Percentiles rank a stretch among this genome's conserved stretches.
Conservation (phyloP, 30 jellyfish, hydroid and myxozoan species). For the Chrysaora quinquecirrha region DNA sequence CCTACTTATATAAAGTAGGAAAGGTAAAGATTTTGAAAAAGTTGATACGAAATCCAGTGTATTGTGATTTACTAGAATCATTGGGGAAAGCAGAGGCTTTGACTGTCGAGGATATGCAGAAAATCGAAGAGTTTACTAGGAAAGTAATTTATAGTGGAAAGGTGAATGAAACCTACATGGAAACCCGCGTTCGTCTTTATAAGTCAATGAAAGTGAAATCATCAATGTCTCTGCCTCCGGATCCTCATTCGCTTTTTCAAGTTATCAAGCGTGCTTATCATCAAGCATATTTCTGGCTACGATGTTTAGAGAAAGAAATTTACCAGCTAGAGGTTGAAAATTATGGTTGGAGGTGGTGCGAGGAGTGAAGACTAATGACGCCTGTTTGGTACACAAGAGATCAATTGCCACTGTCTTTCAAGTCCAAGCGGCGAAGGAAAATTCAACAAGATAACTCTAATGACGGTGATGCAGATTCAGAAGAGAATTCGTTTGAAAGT, state of each 20-base stretch:
- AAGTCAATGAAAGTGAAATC: slow-evolving; percentile 50
- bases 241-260: slow-evolving; percentile 58
- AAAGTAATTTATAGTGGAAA: slow-evolving; percentile 49
- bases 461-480: slow-evolving; percentile 18
- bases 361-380: slow-evolving; percentile 32
- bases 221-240: slow-evolving; percentile 68
- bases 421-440: slow-evolving; percentile 23
- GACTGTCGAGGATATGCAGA: slow-evolving; percentile 20
- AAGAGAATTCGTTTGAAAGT: slow-evolving; percentile 10
- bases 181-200: slow-evolving; percentile 58
- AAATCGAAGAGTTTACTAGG: slow-evolving; percentile 20
- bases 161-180: slow-evolving; percentile 41
- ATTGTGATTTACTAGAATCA: slow-evolving; percentile 10
- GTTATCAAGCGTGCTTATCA: slow-evolving; percentile 59
- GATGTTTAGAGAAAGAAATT: slow-evolving; percentile 15
- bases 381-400: slow-evolving; percentile 61
- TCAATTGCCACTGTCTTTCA: slow-evolving; percentile 54
- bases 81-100: slow-evolving; percentile 6
- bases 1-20: slow-evolving; percentile 51
- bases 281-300: slow-evolving; percentile 56
- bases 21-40: slow-evolving; percentile 56
- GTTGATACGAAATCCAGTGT: slow-evolving; percentile 17
- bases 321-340: slow-evolving; percentile 19
- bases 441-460: slow-evolving; percentile 4
- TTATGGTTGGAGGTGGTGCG: slow-evolving; percentile 54